Base-by-base conservation (phyloP, 2,797 vertebrate genomes). In the Caiman crocodilus region DNA sequence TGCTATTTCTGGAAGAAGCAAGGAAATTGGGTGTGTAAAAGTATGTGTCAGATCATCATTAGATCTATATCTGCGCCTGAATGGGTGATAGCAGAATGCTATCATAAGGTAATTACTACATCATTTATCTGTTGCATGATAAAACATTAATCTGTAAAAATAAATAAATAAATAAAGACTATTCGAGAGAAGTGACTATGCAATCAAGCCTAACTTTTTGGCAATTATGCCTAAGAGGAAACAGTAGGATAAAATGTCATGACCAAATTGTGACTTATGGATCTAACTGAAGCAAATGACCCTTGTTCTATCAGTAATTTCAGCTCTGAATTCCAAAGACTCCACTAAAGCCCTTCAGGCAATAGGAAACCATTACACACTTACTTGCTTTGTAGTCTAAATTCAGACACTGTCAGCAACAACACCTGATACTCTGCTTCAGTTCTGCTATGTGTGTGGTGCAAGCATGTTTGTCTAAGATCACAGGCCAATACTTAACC, bases 21-120 rank as follows among this genome's bases (percentile, higher is more conserved):
- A 11, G 28, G 28, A n/a, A 64, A 64, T n/a, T 67, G n/a, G n/a
- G n/a, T 14, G 35, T 8, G 32, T 21, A 56, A 83, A 88, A 81
- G 89, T 86, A 75, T 73, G 74, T 11, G 65, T 79, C 78, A 67
- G 91, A 76, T 25, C 67, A 87, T 78, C 87, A 79, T 82, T 84
- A 85, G 87, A 83, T 90, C 42, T 26, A 28, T 61, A 67, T 76
- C 88, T 85, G 71, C 87, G 91, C 90, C 95, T 96, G 95, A 97
- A 94, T 87, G 94, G 93, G 90, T 7, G 69, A 86, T 50, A 61
- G 75, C 88, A 87, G 67, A 94, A 95, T 90, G 90, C 95, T 95
- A 96, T 92, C 95, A 96, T 94, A 95, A 50, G 94, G 95, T 96
- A 96, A 97, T 96, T 97, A 94, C 85, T 91, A 76, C 94, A 96